phyloP scores from a whole-genome alignment of 2,797 vertebrate genomes.

The Austrolebias charrua region DNA sequence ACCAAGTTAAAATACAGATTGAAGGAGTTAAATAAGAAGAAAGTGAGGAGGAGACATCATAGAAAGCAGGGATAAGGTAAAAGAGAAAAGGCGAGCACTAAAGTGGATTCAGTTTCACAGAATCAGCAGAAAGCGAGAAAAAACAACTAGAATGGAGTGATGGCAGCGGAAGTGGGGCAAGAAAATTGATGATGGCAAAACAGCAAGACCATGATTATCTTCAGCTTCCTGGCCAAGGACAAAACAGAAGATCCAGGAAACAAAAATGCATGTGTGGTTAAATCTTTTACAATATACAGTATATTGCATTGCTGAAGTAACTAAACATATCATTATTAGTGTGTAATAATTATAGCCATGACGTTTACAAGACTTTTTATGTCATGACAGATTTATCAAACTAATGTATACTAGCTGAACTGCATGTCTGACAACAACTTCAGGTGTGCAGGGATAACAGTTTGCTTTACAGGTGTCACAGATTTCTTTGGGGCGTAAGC shows the following conservation, averaged over 20 bases:
- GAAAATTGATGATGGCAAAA: conserved; percentile 60
- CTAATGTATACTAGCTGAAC: too few species aligned
- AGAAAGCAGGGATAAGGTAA: conserved; percentile 10
- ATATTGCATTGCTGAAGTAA: neutral
- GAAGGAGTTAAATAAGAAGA: conserved; percentile 4
- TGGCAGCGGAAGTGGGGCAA: conserved; percentile 23
- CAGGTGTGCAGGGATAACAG: neutral
- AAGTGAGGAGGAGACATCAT: conserved; percentile 13
- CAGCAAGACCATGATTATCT: conserved; percentile 31
- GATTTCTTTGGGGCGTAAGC: conserved; percentile 8
- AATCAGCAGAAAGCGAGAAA: conserved; percentile 70
- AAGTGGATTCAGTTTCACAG: conserved; percentile 63
- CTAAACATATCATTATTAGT: neutral
- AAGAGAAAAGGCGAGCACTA: conserved; percentile 36
- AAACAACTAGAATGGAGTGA: conserved; percentile 55
- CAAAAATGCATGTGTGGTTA: neutral
- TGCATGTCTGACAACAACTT: neutral
- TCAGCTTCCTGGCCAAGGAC: conserved; percentile 26
- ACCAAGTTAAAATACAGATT: conserved; percentile 8
- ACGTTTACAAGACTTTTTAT: neutral
- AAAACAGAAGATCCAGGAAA: conserved; percentile 7
- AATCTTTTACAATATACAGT: too few species aligned
- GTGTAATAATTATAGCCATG: too few species aligned
- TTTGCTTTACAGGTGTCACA: conserved; percentile 1
- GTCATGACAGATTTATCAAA: neutral